Percentiles rank a stretch among this genome's conserved stretches.
Conservation (phyloP, 2,797 vertebrate species). For the Petrocephalus schoutedeni region DNA sequence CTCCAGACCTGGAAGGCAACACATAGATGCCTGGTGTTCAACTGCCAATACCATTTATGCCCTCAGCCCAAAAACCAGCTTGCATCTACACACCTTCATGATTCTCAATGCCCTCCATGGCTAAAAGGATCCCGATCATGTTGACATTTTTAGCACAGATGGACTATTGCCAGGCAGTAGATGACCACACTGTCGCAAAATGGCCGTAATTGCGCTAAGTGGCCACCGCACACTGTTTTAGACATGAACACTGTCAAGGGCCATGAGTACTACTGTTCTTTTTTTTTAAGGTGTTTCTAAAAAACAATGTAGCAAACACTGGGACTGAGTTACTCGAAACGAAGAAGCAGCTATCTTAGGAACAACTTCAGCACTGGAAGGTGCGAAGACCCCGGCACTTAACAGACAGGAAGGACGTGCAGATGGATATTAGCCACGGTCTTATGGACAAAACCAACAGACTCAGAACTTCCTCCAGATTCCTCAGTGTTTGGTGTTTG, state of each 20-base stretch:
- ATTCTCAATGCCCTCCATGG: background rate
- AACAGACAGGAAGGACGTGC: background rate
- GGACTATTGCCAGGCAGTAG: background rate
- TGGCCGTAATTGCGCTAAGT: background rate
- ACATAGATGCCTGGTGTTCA: background rate
- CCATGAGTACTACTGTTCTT: background rate
- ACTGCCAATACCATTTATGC: background rate
- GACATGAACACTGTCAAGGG: background rate
- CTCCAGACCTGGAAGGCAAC: background rate
- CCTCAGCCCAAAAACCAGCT: background rate
- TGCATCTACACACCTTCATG: slow-evolving; percentile 10
- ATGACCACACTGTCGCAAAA: background rate
- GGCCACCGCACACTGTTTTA: background rate
- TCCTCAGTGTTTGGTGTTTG: background rate
- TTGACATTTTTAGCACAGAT: slow-evolving; percentile 12
- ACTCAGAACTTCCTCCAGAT: slow-evolving; percentile 18
- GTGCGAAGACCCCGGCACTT: background rate
- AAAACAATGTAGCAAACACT: slow-evolving; percentile 77
- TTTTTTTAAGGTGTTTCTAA: background rate
- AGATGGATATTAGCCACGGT: background rate
- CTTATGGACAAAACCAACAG: background rate
- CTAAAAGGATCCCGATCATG: background rate
- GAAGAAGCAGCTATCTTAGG: slow-evolving; percentile 59
- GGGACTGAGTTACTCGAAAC: slow-evolving; percentile 56
- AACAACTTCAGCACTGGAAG: slow-evolving; percentile 32